A percentile compares a stretch with the other conserved stretches of the same genome.
Evolutionary conservation across 2,888 invertebrate species (phyloP).

Genomic region (Limnephilus rhombicus): DNA sequence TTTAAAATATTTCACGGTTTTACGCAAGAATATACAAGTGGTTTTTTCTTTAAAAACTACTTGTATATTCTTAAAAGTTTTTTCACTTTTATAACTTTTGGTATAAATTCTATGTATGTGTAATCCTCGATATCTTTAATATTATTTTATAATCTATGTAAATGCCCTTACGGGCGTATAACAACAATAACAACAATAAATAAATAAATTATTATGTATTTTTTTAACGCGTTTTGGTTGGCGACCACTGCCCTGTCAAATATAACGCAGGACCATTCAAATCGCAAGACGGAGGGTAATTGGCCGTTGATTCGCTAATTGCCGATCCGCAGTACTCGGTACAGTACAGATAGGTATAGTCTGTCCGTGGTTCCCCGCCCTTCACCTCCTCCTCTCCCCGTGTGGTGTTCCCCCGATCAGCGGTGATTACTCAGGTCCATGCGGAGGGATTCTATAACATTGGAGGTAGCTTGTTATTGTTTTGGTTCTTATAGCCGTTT

Average conservation of each 20-base stretch:
- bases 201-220: too few species aligned
- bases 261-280: constrained; percentile 29
- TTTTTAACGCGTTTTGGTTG: constrained; percentile 12
- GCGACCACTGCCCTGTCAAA: constrained; percentile 31
- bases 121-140: too few species aligned
- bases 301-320: constrained; percentile 36
- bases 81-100: too few species aligned
- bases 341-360: not conserved
- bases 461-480: constrained; percentile 1
- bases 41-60: too few species aligned
- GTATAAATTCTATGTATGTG: too few species aligned
- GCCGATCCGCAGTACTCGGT: not conserved
- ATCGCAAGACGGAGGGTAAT: constrained; percentile 40
- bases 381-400: not conserved
- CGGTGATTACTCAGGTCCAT: not conserved
- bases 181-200: too few species aligned
- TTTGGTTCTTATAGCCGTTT: not conserved
- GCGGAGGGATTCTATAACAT: not conserved
- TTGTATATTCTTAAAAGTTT: too few species aligned
- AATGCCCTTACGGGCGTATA: too few species aligned
- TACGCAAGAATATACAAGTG: too few species aligned
- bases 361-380: not conserved
- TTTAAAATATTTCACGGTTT: too few species aligned
- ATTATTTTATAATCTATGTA: too few species aligned
- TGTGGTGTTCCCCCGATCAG: not conserved